Percentiles rank a stretch among this genome's conserved stretches.
phyloP scores from a whole-genome alignment of 2,888 invertebrate species.

The Dryobota labecula region DNA sequence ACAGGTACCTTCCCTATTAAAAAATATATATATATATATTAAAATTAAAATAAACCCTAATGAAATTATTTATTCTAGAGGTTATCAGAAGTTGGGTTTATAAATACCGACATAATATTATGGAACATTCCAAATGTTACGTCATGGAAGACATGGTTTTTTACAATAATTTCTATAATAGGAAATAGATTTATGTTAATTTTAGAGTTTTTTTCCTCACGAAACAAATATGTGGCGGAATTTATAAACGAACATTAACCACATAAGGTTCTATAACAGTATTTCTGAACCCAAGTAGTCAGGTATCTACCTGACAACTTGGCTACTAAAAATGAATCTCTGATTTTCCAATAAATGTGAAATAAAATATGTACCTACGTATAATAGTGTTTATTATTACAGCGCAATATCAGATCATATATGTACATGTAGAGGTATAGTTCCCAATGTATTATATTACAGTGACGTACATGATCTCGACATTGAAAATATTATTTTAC shows the following conservation, averaged over 20 bases:
- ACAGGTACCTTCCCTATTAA: no score
- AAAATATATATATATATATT: no score
- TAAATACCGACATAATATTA: not conserved
- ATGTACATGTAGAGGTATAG: conserved; percentile 7
- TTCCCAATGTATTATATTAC: conserved; percentile 51
- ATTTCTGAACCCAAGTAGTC: not conserved
- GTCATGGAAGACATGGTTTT: not conserved
- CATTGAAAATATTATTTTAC: conserved; percentile 58
- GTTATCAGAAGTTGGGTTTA: not conserved
- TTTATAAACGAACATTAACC: not conserved
- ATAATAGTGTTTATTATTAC: conserved; percentile 9
- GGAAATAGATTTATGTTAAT: not conserved
- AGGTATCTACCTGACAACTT: not conserved
- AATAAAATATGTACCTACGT: conserved; percentile 7
- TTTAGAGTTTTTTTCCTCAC: not conserved
- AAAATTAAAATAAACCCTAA: no score
- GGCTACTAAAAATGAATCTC: not conserved
- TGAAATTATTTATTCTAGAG: not conserved
- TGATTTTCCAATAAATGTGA: conserved; percentile 12
- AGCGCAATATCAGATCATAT: conserved; percentile 22
- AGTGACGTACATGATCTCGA: conserved; percentile 47
- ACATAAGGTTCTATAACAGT: not conserved
- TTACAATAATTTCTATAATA: not conserved
- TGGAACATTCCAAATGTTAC: conserved; percentile 1
- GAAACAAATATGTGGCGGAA: not conserved